phyloP scores from a whole-genome alignment of 2,888 invertebrate species.

The Autographa pulchrina region DNA sequence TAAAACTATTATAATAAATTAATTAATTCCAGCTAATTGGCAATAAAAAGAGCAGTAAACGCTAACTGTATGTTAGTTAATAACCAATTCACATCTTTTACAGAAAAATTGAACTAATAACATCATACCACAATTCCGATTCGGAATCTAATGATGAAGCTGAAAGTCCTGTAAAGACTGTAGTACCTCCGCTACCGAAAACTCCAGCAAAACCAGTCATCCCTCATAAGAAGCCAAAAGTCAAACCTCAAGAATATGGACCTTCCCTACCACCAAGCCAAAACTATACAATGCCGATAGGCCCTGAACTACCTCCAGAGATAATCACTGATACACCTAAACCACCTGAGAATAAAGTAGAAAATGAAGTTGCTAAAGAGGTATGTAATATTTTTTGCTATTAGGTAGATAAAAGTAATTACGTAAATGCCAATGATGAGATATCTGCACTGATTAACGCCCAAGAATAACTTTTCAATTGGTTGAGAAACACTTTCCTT shows the following conservation, averaged over 20 bases:
- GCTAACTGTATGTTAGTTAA: too few relatives aligned
- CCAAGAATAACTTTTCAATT: conserved; percentile 66
- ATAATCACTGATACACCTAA: conserved; percentile 59
- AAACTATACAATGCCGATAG: conserved; percentile 79
- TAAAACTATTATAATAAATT: too few relatives aligned
- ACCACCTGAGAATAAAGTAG: conserved; percentile 56
- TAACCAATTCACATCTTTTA: too few relatives aligned
- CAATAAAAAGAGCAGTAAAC: too few relatives aligned
- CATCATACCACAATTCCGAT: conserved; percentile 88
- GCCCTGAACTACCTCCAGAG: conserved; percentile 79
- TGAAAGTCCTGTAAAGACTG: conserved; percentile 66
- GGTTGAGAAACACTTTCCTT: conserved; percentile 48
- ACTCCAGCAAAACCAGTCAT: conserved; percentile 55
- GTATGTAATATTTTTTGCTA: conserved; percentile 55
- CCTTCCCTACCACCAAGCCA: conserved; percentile 78
- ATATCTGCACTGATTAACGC: conserved; percentile 70
- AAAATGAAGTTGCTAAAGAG: conserved; percentile 57
- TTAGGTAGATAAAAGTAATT: conserved; percentile 12
- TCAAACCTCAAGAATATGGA: conserved; percentile 75
- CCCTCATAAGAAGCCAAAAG: conserved; percentile 73
- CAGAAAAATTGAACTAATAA: conserved; percentile 90
- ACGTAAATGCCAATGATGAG: conserved; percentile 72
- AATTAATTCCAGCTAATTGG: too few relatives aligned
- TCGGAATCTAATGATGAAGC: conserved; percentile 88
- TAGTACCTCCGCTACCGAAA: conserved; percentile 46